Evolutionary conservation across 2,113 vertebrate species (phyloP), one percentile per base, ranked within the genome.

Genomic region (Chitala chitala): DNA sequence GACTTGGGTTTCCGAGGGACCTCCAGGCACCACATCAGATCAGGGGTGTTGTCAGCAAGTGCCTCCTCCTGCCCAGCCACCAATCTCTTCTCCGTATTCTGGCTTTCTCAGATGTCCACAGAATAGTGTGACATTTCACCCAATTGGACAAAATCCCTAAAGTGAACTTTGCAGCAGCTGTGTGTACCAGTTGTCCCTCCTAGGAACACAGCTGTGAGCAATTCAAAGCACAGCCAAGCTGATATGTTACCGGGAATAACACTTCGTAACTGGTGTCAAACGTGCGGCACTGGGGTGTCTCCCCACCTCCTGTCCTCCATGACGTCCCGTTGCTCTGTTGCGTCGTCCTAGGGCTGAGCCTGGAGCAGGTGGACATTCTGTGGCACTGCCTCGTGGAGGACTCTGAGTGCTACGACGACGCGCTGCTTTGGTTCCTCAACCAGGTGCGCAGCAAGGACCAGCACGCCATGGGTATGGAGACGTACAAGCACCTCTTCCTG

Each of bases 401-500:
- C 78, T 90, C 90, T 1, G 97, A 99, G 80, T 99, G 96, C 79
- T 99, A 94, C 0, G 97, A 99, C 44, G 97, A 99, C 81, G 96
- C 97, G 1, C 90, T 99, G 56, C 96, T 98, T 78, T 99, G 97
- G 97, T 99, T 99, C 85, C 91, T 99, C 84, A 99, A 99, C 78
- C 97, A 99, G 92, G 97, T 98, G 69, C 92, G 97, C 86, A 98
- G 96, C 86, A 99, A 99, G 86, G 97, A 99, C 88, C 97, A 99
- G 80, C 97, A 99, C 29, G 96, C 97, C 1, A 99, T 99, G 97
- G 97, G 97, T 73, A 99, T 99, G 94, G 97, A 99, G 89, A 99
- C 96, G 1, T 99, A 99, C 82, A 99, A 99, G 50, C 97, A 99
- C 84, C 95, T 98, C 65, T 99, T 99, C 85, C 85, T 99, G 81